Percentiles rank a stretch among this genome's conserved stretches.
phyloP scores from a whole-genome alignment of 1,140 invertebrate species.

The Medauroidea extradentata region DNA sequence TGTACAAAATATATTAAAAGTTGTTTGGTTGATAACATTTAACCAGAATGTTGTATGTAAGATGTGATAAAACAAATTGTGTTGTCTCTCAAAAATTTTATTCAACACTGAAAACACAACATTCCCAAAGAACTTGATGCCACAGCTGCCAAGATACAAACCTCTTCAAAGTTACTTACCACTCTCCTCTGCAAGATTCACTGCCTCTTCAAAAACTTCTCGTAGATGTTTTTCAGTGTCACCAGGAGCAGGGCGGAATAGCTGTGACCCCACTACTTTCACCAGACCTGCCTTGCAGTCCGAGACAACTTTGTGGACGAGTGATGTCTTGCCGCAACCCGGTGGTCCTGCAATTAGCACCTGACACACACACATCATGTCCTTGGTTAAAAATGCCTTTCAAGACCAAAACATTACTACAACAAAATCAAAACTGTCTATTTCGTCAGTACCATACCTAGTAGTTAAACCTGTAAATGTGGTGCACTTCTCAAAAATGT shows the following conservation, averaged over 20 bases:
- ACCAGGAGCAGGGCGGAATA: conserved; percentile 35
- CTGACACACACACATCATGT: too few relatives aligned
- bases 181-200: conserved; percentile 29
- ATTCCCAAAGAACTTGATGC: background rate
- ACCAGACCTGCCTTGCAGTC: background rate
- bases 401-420: too few relatives aligned
- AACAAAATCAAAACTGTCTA: too few relatives aligned
- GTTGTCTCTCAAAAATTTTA: background rate
- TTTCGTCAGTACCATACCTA: too few relatives aligned
- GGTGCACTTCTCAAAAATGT: too few relatives aligned
- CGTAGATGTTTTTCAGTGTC: conserved; percentile 42
- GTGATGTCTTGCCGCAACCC: conserved; percentile 15
- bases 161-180: background rate
- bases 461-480: too few relatives aligned
- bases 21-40: background rate
- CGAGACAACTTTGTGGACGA: conserved; percentile 1
- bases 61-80: background rate
- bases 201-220: conserved; percentile 40
- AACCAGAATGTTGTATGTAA: background rate
- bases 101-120: background rate
- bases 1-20: background rate
- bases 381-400: too few relatives aligned
- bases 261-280: conserved; percentile 3
- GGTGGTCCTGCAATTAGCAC: conserved; percentile 9
- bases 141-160: background rate